Evolutionary conservation across 1,140 invertebrate genomes (phyloP), one percentile per base, ranked within the genome.

Genomic region (Whitmania pigra): DNA sequence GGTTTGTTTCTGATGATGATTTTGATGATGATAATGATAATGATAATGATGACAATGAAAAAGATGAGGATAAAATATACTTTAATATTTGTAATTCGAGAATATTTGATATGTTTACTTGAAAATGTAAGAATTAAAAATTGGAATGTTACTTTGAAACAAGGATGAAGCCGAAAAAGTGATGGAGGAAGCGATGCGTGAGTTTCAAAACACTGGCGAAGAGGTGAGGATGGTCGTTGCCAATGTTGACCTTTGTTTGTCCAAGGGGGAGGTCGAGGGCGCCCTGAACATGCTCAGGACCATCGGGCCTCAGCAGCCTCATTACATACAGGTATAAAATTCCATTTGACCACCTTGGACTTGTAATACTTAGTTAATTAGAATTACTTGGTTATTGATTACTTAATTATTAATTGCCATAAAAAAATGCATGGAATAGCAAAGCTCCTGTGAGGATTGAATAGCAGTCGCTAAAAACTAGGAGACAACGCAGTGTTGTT

Each of bases 191-290:
- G 92, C 93, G 0, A 88, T 88, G 67, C 85, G 87, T 74, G 88
- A 90, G 78, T 89, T 86, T 76, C 83, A 85, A 78, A 89, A 88
- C 7, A 92, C 89, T 20, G 83, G 88, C 0, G 91, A 97, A 80
- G 91, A 94, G 82, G 87, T 88, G 18, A 86, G 91, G 70, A 84
- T 97, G 15, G 83, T 88, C 29, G 88, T 97, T 71, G 87, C 90
- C 13, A 89, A 89, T 76, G 90, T 93, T 0, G 91, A 96, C 73
- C 81, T 97, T 22, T 86, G 88, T 29, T 79, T 96, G 31, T 85
- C 87, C 53, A 88, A 90, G 77, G 89, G 88, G 4, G 90, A 97
- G 78, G 79, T 90, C 29, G 88, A 92, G 73, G 86, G 86, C 74
- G 91, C 93, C 5, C 85, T 97, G 20, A 85, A 87, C 69, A 86